Evolutionary conservation across 23 tunicate species (phyloP), one percentile per base, ranked within the genome.

Genomic region (Botrylloides violaceus): DNA sequence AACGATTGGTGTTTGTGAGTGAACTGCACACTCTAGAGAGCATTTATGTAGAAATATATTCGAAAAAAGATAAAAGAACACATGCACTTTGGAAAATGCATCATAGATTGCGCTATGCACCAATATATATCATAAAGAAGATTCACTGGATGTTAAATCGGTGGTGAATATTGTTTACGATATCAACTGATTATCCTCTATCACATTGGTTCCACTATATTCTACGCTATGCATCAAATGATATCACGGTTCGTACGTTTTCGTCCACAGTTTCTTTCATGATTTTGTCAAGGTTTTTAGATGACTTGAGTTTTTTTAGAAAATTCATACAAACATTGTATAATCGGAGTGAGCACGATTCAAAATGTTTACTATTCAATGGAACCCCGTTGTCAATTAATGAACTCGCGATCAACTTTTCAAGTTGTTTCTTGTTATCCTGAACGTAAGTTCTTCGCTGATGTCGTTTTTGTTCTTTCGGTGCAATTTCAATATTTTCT

Each of bases 311-410:
- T 48, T 83, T 82, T 59, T 71, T 77, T 48, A 83, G 49, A 71
- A 83, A 83, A 3, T 82, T 82, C 82, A 83, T 83, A 65, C 90
- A 76, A 19, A 77, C 90, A 39, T 77, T 36, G 61, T 70, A 83
- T 9, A 83, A 59, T 71, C 75, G 70, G 49, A 63, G 77, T 6
- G 66, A 64, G n/a, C 78, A 83, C 24, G 49, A n/a, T 20, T 83
- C 68, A 64, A 83, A 83, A 21, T 53, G 60, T 22, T 20, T 36
- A 36, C 71, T 75, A 3, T 53, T 49, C 38, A 34, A 63, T 3
- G 37, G 27, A 2, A 83, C 47, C 2, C 78, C 78, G 50, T 77
- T 71, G 48, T 36, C 47, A 26, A 53, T 2, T 9, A 83, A 63
- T 4, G 70, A 57, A 36, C 19, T 24, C 9, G 71, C 22, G 58